phyloP scores from a whole-genome alignment of 2,113 vertebrate species.

The Haliaeetus leucogaster region DNA sequence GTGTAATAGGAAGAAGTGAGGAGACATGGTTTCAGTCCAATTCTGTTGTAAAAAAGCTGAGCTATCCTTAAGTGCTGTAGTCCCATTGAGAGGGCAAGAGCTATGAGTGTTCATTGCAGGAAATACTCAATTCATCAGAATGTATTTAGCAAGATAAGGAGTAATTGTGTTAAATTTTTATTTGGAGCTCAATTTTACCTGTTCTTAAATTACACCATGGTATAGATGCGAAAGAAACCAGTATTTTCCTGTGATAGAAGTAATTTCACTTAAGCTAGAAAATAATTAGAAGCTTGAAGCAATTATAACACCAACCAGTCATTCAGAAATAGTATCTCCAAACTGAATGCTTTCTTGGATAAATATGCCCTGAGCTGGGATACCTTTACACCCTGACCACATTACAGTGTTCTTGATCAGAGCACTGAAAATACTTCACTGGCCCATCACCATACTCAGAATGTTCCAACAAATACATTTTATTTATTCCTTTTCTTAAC shows the following conservation, averaged over 20 bases:
- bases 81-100: background rate
- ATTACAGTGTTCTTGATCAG: background rate
- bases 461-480: background rate
- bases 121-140: background rate
- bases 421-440: background rate
- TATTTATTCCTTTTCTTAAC: background rate
- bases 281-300: background rate
- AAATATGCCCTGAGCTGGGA: background rate
- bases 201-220: background rate
- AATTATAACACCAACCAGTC: background rate
- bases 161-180: background rate
- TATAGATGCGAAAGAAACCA: background rate
- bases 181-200: background rate
- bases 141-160: background rate
- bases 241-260: background rate
- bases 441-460: background rate
- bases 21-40: background rate
- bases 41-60: background rate
- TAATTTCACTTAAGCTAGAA: background rate
- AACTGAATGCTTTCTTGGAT: background rate
- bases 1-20: background rate
- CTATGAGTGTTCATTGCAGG: background rate
- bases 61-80: background rate
- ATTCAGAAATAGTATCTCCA: background rate
- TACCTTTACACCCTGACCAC: background rate